Evolutionary conservation across 2,888 invertebrate genomes (phyloP).

Genomic region (Hedya salicella): DNA sequence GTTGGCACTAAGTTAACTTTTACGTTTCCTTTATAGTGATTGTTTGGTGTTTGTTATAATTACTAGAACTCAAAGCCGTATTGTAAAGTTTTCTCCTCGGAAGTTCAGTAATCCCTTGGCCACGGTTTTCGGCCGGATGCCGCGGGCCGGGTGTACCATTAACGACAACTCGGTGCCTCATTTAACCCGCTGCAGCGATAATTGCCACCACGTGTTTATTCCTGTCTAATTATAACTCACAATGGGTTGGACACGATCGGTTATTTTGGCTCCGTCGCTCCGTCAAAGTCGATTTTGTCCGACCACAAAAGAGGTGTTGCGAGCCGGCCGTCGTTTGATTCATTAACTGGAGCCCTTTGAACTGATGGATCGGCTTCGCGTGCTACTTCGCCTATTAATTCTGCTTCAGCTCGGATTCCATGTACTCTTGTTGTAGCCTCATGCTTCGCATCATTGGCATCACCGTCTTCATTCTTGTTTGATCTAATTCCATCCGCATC

Average conservation of each 20-base stretch:
- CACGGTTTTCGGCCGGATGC: slow-evolving; percentile 72
- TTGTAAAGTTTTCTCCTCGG: slow-evolving; percentile 66
- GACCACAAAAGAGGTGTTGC: slow-evolving; percentile 80
- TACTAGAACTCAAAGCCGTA: slow-evolving; percentile 58
- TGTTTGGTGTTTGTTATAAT: slow-evolving; percentile 55
- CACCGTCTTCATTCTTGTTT: slow-evolving; percentile 52
- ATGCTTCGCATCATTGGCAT: slow-evolving; percentile 59
- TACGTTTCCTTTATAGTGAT: slow-evolving; percentile 64
- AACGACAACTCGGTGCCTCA: slow-evolving; percentile 82
- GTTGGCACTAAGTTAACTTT: slow-evolving; percentile 46
- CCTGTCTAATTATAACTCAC: slow-evolving; percentile 82
- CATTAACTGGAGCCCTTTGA: slow-evolving; percentile 80
- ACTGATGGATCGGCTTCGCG: slow-evolving; percentile 73
- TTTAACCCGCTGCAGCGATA: slow-evolving; percentile 83
- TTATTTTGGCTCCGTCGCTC: slow-evolving; percentile 78
- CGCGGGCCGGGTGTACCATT: slow-evolving; percentile 71
- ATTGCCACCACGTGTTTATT: slow-evolving; percentile 85
- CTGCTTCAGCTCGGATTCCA: slow-evolving; percentile 49
- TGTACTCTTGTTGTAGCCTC: slow-evolving; percentile 47
- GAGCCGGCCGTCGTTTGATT: slow-evolving; percentile 80
- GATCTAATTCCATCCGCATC: slow-evolving; percentile 46
- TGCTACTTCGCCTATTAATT: slow-evolving; percentile 68
- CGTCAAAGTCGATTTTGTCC: slow-evolving; percentile 82
- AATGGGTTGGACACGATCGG: slow-evolving; percentile 83
- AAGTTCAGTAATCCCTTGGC: slow-evolving; percentile 68